A percentile compares a stretch with the other conserved stretches of the same genome.
Conservation (phyloP, 2,113 vertebrate genomes). For the Cololabis saira region DNA sequence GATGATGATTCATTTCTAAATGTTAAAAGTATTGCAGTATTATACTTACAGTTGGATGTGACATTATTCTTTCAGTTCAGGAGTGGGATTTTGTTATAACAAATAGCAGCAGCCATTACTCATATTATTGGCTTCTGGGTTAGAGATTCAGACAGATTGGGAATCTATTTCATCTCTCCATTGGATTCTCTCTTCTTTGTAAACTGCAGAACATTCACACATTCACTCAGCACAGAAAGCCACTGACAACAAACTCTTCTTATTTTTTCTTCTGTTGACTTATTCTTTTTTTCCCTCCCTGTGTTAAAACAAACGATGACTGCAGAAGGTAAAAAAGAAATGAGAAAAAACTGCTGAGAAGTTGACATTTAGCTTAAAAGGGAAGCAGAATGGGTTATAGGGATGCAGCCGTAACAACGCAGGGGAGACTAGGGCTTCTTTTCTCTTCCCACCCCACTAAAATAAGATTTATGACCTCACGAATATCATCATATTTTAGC, state of each 20-base stretch:
- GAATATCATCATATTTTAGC: conserved; percentile 82
- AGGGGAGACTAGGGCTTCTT: conserved; percentile 73
- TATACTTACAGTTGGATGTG: conserved; percentile 63
- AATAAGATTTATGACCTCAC: conserved; percentile 83
- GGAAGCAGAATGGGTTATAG: conserved; percentile 79
- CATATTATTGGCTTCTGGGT: conserved; percentile 59
- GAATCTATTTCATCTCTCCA: conserved; percentile 69
- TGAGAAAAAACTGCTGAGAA: conserved; percentile 69
- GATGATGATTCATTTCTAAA: conserved; percentile 82
- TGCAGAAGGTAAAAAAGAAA: conserved; percentile 52
- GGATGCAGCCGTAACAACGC: conserved; percentile 79
- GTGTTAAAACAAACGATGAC: conserved; percentile 80
- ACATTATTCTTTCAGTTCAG: conserved; percentile 68
- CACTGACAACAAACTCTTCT: conserved; percentile 65
- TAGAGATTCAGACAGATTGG: conserved; percentile 60
- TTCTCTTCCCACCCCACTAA: conserved; percentile 69
- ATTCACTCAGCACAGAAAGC: conserved; percentile 61
- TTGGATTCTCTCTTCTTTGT: conserved; percentile 48
- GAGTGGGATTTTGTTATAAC: conserved; percentile 55
- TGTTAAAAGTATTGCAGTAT: conserved; percentile 70
- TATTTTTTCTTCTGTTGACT: conserved; percentile 75
- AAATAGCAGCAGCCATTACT: conserved; percentile 64
- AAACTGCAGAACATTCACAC: conserved; percentile 46
- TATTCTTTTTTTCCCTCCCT: conserved; percentile 65
- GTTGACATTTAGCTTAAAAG: conserved; percentile 85